Evolutionary conservation across 2,888 invertebrate species (phyloP).

Genomic region (Hirtodrosophila cameraria): DNA sequence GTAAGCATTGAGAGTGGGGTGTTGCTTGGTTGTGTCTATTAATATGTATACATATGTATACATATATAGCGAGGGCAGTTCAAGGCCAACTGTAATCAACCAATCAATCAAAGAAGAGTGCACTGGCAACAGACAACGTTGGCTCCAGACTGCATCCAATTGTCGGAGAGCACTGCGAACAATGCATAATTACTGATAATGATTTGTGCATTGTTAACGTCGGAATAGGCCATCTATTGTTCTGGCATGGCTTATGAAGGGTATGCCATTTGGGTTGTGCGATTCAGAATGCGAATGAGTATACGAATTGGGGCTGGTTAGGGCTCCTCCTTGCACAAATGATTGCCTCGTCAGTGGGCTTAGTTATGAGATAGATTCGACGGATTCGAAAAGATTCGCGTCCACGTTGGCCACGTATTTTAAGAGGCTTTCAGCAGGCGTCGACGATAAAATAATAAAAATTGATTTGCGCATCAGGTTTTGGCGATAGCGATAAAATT

Average conservation of each 20-base stretch:
- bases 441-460: conserved; percentile 75
- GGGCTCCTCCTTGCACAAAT: conserved; percentile 16
- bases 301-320: conserved; percentile 23
- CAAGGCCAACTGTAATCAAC: conserved; percentile 70
- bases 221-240: conserved; percentile 62
- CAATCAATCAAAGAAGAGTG: conserved; percentile 68
- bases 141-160: conserved; percentile 4
- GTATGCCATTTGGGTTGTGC: conserved; percentile 6
- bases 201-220: conserved; percentile 71
- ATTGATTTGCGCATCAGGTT: conserved; percentile 70
- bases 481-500: conserved; percentile 67
- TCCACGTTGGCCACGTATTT: conserved; percentile 6
- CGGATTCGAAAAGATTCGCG: conserved; percentile 8
- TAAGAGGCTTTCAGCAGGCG: conserved; percentile 48
- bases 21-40: neutral
- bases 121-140: conserved; percentile 26
- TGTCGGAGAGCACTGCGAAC: conserved; percentile 35
- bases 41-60: neutral
- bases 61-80: conserved; percentile 40
- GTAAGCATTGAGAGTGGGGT: neutral
- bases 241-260: conserved; percentile 30
- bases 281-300: conserved; percentile 7
- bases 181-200: conserved; percentile 80
- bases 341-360: conserved; percentile 53
- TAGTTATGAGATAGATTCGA: conserved; percentile 58